phyloP scores from a whole-genome alignment of 2,888 invertebrate species.

The Agonopterix alstromeriana region DNA sequence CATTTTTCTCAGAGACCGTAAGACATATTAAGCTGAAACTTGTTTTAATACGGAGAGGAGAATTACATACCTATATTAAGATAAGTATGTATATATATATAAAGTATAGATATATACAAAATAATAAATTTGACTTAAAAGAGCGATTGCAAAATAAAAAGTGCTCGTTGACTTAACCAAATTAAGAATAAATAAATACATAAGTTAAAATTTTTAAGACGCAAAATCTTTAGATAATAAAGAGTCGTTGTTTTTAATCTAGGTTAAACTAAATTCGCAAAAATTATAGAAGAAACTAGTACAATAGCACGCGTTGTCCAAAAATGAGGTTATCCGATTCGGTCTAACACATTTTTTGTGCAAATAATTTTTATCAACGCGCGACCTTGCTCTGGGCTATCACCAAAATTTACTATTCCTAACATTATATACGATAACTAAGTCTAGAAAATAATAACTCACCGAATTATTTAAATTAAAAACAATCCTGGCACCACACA shows the following conservation, averaged over 20 bases:
- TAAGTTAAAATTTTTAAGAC: no score
- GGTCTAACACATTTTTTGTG: slow-evolving; percentile 71
- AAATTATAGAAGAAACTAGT: slow-evolving; percentile 5
- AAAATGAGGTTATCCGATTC: slow-evolving; percentile 71
- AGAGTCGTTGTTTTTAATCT: slow-evolving; percentile 2
- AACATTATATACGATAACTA: slow-evolving; percentile 54
- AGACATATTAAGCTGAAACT: no score
- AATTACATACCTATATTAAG: no score
- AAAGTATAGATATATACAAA: no score
- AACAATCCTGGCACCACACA: slow-evolving; percentile 33
- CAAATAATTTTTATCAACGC: slow-evolving; percentile 71
- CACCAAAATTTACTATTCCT: slow-evolving; percentile 65
- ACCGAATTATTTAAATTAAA: slow-evolving; percentile 20
- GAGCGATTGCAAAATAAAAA: no score
- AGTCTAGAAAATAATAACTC: slow-evolving; percentile 34
- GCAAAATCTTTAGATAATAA: not conserved
- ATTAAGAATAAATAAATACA: no score
- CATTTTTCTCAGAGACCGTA: no score
- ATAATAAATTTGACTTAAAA: no score
- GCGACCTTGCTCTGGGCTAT: slow-evolving; percentile 74
- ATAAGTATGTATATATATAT: no score
- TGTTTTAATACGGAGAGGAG: no score
- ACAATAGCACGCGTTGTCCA: slow-evolving; percentile 56
- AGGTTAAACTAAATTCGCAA: slow-evolving; percentile 5
- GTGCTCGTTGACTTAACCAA: no score